Evolutionary conservation across 2,113 vertebrate species (phyloP).

Genomic region (Oncorhynchus mykiss): DNA sequence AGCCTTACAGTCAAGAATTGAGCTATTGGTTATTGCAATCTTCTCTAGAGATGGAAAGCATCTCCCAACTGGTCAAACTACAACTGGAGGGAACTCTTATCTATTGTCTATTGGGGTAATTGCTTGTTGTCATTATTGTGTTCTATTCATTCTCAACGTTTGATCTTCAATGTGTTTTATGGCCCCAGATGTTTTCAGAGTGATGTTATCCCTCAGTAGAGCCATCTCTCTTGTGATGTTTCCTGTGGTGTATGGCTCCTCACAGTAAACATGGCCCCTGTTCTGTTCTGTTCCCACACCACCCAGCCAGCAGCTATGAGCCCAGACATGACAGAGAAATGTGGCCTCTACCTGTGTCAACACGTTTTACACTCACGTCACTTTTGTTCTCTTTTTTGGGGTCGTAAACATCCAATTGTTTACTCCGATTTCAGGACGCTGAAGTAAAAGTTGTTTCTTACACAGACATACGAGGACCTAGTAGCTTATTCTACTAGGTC

Average conservation of each 20-base stretch:
- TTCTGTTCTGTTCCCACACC: conserved; percentile 11
- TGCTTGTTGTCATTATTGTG: background rate
- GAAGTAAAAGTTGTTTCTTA: background rate
- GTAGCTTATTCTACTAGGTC: background rate
- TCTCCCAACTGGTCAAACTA: conserved; percentile 18
- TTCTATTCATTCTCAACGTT: conserved; percentile 57
- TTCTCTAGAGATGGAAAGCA: background rate
- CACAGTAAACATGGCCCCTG: conserved; percentile 47
- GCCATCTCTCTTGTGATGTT: conserved; percentile 42
- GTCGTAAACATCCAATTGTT: background rate
- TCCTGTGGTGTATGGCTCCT: conserved; percentile 40
- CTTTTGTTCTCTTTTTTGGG: conserved; percentile 10
- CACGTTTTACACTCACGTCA: conserved; percentile 16
- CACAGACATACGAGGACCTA: background rate
- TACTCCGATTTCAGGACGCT: background rate
- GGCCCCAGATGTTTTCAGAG: conserved; percentile 64
- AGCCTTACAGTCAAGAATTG: background rate
- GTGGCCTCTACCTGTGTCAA: conserved; percentile 14
- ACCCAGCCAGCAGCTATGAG: background rate
- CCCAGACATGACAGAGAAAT: conserved; percentile 3
- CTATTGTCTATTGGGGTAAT: conserved; percentile 34
- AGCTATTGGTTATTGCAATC: background rate
- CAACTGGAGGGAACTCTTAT: conserved; percentile 20
- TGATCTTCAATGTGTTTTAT: conserved; percentile 55
- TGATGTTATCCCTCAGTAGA: conserved; percentile 49